Evolutionary conservation across 2,888 invertebrate species (phyloP).

Genomic region (Eudasyphora cyanicolor): DNA sequence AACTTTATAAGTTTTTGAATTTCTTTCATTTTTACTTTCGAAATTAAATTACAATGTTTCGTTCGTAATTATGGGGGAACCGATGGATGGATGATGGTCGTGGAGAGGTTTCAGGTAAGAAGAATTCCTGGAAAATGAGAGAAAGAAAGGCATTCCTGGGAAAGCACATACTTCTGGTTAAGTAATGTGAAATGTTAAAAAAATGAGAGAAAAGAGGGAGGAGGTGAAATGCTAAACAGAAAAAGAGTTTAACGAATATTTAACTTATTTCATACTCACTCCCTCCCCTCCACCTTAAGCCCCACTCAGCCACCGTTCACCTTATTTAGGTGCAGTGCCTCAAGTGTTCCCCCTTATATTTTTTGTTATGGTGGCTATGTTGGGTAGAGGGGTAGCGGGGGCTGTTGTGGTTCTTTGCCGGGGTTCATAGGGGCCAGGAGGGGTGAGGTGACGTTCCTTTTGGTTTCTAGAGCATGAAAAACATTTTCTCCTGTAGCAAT

Average conservation of each 20-base stretch:
- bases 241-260: conserved; percentile 1
- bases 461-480: conserved; percentile 6
- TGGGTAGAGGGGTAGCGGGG: too few relatives aligned
- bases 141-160: neutral
- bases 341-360: neutral
- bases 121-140: neutral
- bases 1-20: conserved; percentile 4
- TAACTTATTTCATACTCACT: neutral
- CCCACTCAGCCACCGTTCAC: neutral
- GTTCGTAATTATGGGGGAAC: conserved; percentile 24
- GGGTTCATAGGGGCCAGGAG: neutral
- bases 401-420: too few relatives aligned
- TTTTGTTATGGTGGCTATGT: neutral
- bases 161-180: conserved; percentile 4
- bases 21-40: neutral
- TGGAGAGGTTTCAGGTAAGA: neutral
- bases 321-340: neutral
- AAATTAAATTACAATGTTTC: conserved; percentile 31
- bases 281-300: too few relatives aligned
- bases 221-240: neutral
- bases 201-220: neutral
- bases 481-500: conserved; percentile 15
- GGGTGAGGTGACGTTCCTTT: neutral
- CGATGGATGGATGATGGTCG: too few relatives aligned
- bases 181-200: neutral